Base-by-base conservation (phyloP, 2,113 vertebrate species). In the Perca schrenkii region DNA sequence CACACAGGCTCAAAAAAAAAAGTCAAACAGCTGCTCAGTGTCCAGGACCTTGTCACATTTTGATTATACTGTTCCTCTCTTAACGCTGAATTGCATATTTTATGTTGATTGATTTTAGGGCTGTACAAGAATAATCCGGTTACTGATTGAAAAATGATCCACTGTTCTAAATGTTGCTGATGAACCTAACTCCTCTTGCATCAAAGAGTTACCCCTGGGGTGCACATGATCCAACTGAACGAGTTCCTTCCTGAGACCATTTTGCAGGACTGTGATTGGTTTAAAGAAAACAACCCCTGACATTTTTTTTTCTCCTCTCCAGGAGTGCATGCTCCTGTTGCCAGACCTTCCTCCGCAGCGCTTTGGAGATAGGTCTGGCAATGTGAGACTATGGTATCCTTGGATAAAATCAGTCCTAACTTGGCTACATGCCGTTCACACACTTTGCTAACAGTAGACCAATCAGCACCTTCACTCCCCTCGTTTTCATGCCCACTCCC, bases 401-500 rank as follows among this genome's bases (percentile, higher is more conserved):
- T 21, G 31, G 43, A 17, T 15, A n/a, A 50, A 52, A 52, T 13
- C 10, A 25, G 50, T 64, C 43, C 54, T 8, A 46, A 47, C 58
- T 60, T 17, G 4, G 40, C 70, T 34, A 7, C 60, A 62, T 21
- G 63, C 79, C 80, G 77, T 82, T 86, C 83, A 88, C 89, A 86
- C 68, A 22, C 62, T 85, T 36, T 80, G 16, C 71, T 63, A 56
- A 49, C 77, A 77, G 81, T 22, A 40, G 68, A 81, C 85, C 87
- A 87, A 86, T 91, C 89, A 70, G 70, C 88, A 82, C 80, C 65
- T 69, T 65, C 63, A 2, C 73, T 69, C 73, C 46, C 46, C 57
- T 57, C 65, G 28, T 72, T 71, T 72, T 78, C 66, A 50, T 71
- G 72, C 77, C 79, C 73, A 84, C 82, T 90, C 89, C 84, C 86